These are phyloP conservation scores for Chrysogorgia sp. DNA, from an alignment of 92 coral and sea anemone species.

Conservation along the genomic window DNA sequence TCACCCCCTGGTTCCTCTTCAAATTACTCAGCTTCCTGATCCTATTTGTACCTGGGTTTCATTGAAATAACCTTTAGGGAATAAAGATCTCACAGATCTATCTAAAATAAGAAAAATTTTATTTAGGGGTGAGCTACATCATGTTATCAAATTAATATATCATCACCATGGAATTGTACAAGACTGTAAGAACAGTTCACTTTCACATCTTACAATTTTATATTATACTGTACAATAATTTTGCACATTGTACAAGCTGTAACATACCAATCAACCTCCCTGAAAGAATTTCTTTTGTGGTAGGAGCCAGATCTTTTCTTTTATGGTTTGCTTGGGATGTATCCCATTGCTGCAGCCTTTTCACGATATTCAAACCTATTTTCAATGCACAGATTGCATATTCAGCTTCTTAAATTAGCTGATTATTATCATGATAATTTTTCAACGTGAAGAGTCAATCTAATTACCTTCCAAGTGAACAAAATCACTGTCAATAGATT, in stretches of 20 bases:
- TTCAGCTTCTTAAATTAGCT: no score
- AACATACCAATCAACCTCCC: constrained; percentile 85
- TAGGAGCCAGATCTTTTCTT: constrained; percentile 72
- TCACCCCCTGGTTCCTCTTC: no score
- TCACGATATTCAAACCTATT: constrained; percentile 89
- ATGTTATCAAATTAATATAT: background rate
- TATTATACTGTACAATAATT: no score
- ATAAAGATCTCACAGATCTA: constrained; percentile 90
- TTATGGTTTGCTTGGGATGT: constrained; percentile 73
- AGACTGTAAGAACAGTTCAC: no score
- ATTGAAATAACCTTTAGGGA: constrained; percentile 70
- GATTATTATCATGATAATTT: no score
- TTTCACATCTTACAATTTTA: no score
- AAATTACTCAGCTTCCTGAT: background rate
- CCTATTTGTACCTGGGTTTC: constrained; percentile 76
- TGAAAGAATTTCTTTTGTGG: constrained; percentile 79
- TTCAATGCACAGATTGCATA: background rate
- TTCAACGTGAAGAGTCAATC: background rate
- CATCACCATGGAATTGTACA: no score
- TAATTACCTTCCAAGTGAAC: constrained; percentile 71
- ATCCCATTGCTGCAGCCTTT: constrained; percentile 88
- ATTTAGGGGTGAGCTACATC: no score
- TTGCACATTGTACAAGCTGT: background rate
- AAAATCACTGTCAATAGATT: constrained; percentile 54
- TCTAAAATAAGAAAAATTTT: constrained; percentile 54